Evolutionary conservation across 2,888 invertebrate species (phyloP), one percentile per base, ranked within the genome.

Genomic region (Alloscopus bannaensis): DNA sequence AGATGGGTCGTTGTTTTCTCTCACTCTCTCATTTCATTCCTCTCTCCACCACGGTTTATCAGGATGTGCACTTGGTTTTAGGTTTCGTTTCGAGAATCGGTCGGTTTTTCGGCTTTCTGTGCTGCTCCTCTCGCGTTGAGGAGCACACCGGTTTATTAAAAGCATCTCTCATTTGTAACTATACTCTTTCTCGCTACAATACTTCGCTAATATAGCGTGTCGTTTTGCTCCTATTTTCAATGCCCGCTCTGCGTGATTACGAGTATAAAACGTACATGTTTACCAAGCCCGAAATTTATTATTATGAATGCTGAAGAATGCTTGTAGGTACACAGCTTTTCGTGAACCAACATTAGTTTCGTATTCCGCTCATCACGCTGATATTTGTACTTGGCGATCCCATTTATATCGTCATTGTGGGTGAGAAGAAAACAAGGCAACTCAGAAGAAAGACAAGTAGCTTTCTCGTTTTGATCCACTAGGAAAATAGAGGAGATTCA

Each of bases 1-100:
- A 76, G 76, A 76, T 76, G 62, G 50, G 68, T 76, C 36, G 76
- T 76, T 76, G 50, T 76, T 76, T 62, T 76, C 76, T 57, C 69
- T 55, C 36, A n/a, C n/a, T n/a, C n/a, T n/a, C 55, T 70, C 69
- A 55, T 70, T 29, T 45, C 18, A n/a, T 47, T 11, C 24, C 60
- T 22, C 20, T 62, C 24, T 69, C 28, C 18, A 18, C 8, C 26
- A n/a, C n/a, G 42, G 36, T 36, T 6, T 36, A 36, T n/a, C n/a
- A n/a, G 18, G n/a, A n/a, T 18, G 29, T 45, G 11, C 64, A 62
- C 42, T 66, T 57, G 42, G 71, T 47, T 65, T 64, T 22, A 8
- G 42, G 26, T 29, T 24, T 57, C 24, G 69, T 69, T 71, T 72
- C n/a, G 52, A 40, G 59, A 47, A 75, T 57, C 50, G 26, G 59